Conservation (phyloP, 2,797 vertebrate genomes). For the Epinephelus awoara region DNA sequence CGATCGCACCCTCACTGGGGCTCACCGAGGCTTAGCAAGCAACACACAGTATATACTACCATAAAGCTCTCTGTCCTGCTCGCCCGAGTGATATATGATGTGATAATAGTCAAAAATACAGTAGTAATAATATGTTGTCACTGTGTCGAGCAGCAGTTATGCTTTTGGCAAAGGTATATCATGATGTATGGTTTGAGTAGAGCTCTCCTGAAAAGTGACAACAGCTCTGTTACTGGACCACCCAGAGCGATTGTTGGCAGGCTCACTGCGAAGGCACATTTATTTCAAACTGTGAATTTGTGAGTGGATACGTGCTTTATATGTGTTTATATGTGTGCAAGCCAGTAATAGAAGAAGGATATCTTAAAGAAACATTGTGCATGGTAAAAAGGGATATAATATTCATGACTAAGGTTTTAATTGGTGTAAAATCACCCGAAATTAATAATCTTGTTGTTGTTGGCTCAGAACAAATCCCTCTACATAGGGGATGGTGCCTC, state of each 20-base stretch:
- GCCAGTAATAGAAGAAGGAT: not conserved
- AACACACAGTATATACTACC: conserved; percentile 43
- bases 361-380: not conserved
- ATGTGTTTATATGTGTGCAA: conserved; percentile 14
- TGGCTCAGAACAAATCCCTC: no score
- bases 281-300: conserved; percentile 8
- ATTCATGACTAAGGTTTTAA: no score
- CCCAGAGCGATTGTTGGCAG: conserved; percentile 32
- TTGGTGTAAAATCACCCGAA: no score
- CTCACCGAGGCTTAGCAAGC: conserved; percentile 42
- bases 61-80: conserved; percentile 24
- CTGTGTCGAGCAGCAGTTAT: conserved; percentile 21
- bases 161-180: conserved; percentile 40
- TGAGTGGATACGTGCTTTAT: conserved; percentile 18
- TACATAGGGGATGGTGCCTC: no score
- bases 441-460: no score
- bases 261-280: not conserved
- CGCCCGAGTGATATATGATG: conserved; percentile 44
- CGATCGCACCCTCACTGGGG: conserved; percentile 10
- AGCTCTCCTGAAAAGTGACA: conserved; percentile 29
- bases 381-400: no score
- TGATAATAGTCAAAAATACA: conserved; percentile 44
- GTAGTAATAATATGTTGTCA: conserved; percentile 45
- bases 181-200: conserved; percentile 36
- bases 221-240: conserved; percentile 45